Evolutionary conservation across 2,888 invertebrate species (phyloP), one percentile per base, ranked within the genome.

Genomic region (Malacosoma neustria): DNA sequence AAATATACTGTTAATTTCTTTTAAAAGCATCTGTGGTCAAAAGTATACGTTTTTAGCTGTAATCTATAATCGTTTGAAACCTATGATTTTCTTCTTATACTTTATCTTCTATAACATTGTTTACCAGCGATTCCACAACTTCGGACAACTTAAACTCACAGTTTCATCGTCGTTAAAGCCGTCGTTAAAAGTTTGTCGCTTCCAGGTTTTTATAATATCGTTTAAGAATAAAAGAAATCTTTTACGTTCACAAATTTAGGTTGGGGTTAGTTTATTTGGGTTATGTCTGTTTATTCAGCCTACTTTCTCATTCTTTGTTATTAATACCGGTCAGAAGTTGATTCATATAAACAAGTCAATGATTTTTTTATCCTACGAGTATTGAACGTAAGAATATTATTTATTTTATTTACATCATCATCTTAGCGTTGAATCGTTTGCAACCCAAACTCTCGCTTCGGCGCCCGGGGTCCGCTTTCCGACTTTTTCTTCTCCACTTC

Each of bases 181-280:
- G 35, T 46, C 48, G 43, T 50, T 50, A 50, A 45, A 50, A 48
- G 41, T 50, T 46, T 32, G 30, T 45, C 22, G 40, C 40, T 36
- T 32, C 40, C 31, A 22, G 22, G 32, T 39, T 45, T 48, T 48
- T 46, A 48, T 42, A 39, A 45, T 41, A 38, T 40, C 35, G 41
- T 40, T 42, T 40, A 36, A 37, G 40, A 32, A 37, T 36, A 33
- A 30, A 33, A 34, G 35, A 41, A 34, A 38, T 37, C 36, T 43
- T 40, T 41, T 39, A 36, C 14, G 31, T 22, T 22, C 22, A 22
- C 22, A 22, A 22, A 22, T 7, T 22, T 22, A 22, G 22, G 22
- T 22, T 22, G 22, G 9, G 9, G 3, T 22, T 7, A 22, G n/a
- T 7, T 22, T 22, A 22, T 22, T 22, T 22, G 22, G 22, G 5